A percentile compares a stretch with the other conserved stretches of the same genome.
Evolutionary conservation across 1,140 invertebrate genomes (phyloP).

Genomic region (Atopsyche davidsoni): DNA sequence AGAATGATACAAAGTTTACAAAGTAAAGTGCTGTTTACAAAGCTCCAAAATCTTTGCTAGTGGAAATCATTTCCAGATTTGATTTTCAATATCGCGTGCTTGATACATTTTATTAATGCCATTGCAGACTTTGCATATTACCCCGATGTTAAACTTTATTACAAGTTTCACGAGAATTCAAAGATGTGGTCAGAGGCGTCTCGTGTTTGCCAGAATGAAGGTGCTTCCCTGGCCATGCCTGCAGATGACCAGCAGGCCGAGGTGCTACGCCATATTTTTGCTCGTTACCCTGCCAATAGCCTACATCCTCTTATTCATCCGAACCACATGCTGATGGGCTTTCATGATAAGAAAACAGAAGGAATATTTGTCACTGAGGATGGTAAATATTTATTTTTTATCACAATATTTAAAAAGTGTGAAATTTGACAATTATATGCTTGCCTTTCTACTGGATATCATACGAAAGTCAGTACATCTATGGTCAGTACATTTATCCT

Average conservation of each 20-base stretch:
- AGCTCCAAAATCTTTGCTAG: no score
- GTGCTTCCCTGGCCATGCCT: slow-evolving; percentile 4
- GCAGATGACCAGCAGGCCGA: background rate
- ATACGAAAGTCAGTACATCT: no score
- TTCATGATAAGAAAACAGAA: slow-evolving; percentile 7
- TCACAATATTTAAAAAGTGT: no score
- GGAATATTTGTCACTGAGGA: slow-evolving; percentile 3
- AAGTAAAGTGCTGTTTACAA: no score
- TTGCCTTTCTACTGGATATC: no score
- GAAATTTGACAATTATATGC: no score
- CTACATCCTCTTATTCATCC: background rate
- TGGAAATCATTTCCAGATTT: no score
- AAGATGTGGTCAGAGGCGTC: background rate
- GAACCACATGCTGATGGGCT: background rate
- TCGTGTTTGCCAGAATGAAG: background rate
- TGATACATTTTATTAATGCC: no score
- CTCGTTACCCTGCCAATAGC: background rate
- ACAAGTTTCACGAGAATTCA: slow-evolving; percentile 4
- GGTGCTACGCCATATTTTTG: background rate
- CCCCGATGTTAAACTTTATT: background rate
- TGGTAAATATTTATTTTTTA: background rate
- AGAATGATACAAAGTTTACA: no score
- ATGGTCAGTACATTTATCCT: no score
- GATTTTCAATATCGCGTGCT: no score
- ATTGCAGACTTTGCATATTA: no score